These are phyloP conservation scores for Acanthopleura granulata DNA, from an alignment of 2,888 invertebrate species.

Conservation along the genomic window DNA sequence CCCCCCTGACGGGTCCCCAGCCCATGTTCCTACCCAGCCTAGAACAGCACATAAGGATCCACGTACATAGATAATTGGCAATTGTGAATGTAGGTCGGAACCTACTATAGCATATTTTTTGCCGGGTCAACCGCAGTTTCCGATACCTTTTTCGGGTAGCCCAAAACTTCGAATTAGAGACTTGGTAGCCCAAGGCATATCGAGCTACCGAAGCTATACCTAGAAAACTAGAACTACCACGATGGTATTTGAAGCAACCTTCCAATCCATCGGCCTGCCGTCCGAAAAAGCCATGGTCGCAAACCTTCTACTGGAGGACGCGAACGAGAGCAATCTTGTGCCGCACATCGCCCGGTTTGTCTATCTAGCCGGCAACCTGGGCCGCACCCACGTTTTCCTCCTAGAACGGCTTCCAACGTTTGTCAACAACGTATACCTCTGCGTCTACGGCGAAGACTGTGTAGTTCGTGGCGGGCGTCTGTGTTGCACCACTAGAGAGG, in stretches of 20 bases:
- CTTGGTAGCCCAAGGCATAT: no score
- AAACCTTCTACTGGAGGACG: background rate
- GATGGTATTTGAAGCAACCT: background rate
- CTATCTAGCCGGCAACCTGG: constrained; percentile 21
- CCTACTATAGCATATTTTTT: no score
- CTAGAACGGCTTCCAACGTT: background rate
- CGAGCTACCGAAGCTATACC: no score
- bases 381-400: constrained; percentile 13
- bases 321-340: constrained; percentile 10
- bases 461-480: background rate
- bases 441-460: constrained; percentile 6
- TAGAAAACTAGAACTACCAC: background rate
- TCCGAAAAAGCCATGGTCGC: constrained; percentile 1
- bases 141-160: no score
- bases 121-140: no score
- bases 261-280: constrained; percentile 16
- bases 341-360: constrained; percentile 12
- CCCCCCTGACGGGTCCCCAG: no score
- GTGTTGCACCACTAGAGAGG: no score
- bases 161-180: no score
- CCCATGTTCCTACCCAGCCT: no score
- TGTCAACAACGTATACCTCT: constrained; percentile 2
- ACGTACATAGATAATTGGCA: no score
- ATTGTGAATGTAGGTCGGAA: no score
- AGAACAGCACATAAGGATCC: no score